Conservation (phyloP, 2,797 vertebrate genomes). For the Syngnathus rostellatus region DNA sequence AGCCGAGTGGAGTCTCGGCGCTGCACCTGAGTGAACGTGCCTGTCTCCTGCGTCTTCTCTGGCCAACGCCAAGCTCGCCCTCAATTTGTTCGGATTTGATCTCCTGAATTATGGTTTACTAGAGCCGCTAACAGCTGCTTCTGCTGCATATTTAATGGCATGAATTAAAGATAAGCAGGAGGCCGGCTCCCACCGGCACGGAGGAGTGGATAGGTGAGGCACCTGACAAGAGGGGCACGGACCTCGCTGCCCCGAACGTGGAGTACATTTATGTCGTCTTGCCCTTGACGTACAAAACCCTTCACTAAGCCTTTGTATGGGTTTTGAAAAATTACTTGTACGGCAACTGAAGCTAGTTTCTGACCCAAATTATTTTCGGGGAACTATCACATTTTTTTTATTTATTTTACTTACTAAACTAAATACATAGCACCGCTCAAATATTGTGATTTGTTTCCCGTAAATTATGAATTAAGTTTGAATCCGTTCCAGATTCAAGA, state of each 20-base stretch:
- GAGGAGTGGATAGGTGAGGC: constrained; percentile 43
- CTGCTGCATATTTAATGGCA: constrained; percentile 89
- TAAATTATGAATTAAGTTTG: too few species aligned
- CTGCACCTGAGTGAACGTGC: constrained; percentile 74
- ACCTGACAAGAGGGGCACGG: constrained; percentile 40
- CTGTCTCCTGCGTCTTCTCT: constrained; percentile 66
- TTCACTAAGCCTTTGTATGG: not conserved
- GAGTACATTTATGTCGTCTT: constrained; percentile 22
- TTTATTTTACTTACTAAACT: too few species aligned
- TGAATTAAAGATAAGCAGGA: constrained; percentile 83
- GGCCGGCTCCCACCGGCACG: constrained; percentile 55
- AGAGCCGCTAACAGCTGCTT: constrained; percentile 82
- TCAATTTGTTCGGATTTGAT: constrained; percentile 87
- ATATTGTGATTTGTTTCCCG: too few species aligned
- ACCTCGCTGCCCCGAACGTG: constrained; percentile 14
- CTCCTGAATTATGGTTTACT: constrained; percentile 81
- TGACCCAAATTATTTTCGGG: too few species aligned
- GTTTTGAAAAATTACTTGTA: not conserved
- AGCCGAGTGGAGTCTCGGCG: constrained; percentile 28
- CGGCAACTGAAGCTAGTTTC: not conserved
- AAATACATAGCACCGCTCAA: too few species aligned
- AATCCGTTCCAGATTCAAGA: not conserved
- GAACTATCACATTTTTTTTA: too few species aligned
- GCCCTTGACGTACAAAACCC: not conserved
- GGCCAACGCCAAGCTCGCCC: constrained; percentile 78